These are phyloP conservation scores for Chydorus sphaericus DNA, from an alignment of 2,888 invertebrate genomes.

Conservation along the genomic window DNA sequence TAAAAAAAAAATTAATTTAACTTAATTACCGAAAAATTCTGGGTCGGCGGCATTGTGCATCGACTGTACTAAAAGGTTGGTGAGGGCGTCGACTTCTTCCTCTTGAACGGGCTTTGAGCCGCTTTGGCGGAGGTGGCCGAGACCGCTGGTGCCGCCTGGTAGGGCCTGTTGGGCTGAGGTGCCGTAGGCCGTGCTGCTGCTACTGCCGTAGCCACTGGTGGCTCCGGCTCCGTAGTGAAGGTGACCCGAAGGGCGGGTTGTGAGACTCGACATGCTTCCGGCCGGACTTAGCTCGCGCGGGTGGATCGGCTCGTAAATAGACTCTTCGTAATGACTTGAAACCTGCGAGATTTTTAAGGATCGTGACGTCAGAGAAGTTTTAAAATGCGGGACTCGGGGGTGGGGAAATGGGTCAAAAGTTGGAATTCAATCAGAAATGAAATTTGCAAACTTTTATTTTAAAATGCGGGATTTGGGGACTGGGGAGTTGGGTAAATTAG, in stretches of 20 bases:
- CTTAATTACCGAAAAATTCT: conserved; percentile 46
- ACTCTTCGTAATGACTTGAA: conserved; percentile 70
- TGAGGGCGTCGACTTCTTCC: conserved; percentile 75
- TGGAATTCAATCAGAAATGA: not conserved
- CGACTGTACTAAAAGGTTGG: conserved; percentile 73
- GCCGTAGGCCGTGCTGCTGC: conserved; percentile 20
- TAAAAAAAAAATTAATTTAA: not conserved
- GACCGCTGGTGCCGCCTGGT: conserved; percentile 5
- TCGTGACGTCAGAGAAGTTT: too few species aligned
- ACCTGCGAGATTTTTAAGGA: conserved; percentile 31
- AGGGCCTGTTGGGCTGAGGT: conserved; percentile 15
- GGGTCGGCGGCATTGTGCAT: conserved; percentile 55
- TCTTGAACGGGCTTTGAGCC: conserved; percentile 37
- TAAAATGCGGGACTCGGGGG: too few species aligned
- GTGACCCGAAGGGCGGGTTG: conserved; percentile 14
- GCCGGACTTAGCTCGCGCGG: conserved; percentile 51
- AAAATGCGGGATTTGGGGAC: too few species aligned
- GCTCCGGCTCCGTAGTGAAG: conserved; percentile 18
- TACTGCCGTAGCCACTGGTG: conserved; percentile 22
- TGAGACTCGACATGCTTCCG: conserved; percentile 9
- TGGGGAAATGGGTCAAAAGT: too few species aligned
- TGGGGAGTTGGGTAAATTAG: too few species aligned
- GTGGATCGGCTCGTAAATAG: conserved; percentile 82
- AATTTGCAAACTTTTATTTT: too few species aligned
- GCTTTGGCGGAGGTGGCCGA: not conserved